Evolutionary conservation across 2,888 invertebrate genomes (phyloP), one percentile per base, ranked within the genome.

Genomic region (Aleiodes alternator): DNA sequence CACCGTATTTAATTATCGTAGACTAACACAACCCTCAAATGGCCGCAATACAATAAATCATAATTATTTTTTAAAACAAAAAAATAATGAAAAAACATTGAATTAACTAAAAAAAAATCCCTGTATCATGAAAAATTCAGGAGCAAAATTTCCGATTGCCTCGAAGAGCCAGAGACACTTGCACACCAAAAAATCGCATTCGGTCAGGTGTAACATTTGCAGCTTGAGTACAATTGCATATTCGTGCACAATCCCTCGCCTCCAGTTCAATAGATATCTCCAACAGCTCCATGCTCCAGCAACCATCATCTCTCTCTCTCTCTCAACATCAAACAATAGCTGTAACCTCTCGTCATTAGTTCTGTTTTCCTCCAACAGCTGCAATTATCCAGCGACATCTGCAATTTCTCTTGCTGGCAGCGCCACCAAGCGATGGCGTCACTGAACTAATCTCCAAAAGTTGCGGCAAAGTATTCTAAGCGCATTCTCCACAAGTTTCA

Each of bases 1-100:
- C 68, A 76, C 76, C 72, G 76, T 72, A 72, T 72, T 72, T 59
- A 48, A 66, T 56, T 12, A 23, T 70, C 66, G 12, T 6, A 34
- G 34, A 48, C 66, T 56, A 55, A 51, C 31, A 11, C 66, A 43
- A 55, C 55, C 61, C 66, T 43, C 14, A n/a, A 64, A 43, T 34
- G 43, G 64, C 64, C 64, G 9, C 38, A 64, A 23, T 43, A 64
- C 2, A 34, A 23, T 7, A 4, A 64, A 48, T 5, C 5, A 29
- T 4, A 16, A 16, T 43, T 11, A 38, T 16, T 43, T 43, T 23
- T 23, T 2, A 23, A 23, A 55, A 55, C 1, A 0, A 16, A 55
- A 43, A 9, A 4, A 12, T 0, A n/a, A 55, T n/a, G n/a, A n/a
- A n/a, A n/a, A n/a, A n/a, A n/a, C n/a, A n/a, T 23, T 2, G 2